Evolutionary conservation across 2,797 vertebrate genomes (phyloP).

Genomic region (Schizopygopsis malacanthus): DNA sequence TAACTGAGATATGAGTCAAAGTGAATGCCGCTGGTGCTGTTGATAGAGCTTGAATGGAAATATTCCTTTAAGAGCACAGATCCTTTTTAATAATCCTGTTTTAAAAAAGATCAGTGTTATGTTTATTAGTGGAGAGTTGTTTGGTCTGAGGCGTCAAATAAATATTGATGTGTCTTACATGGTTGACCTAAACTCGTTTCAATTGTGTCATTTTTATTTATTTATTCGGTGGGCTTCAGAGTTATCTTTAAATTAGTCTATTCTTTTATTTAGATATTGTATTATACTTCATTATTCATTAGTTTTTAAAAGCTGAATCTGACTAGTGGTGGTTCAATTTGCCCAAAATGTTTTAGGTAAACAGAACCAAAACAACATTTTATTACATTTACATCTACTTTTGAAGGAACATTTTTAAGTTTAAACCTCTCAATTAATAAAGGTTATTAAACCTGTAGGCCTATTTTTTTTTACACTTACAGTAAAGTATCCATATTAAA

Average conservation of each 20-base stretch:
- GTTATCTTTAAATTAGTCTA: background rate
- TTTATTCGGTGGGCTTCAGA: background rate
- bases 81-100: slow-evolving; percentile 14
- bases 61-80: slow-evolving; percentile 9
- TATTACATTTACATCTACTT: background rate
- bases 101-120: background rate
- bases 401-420: background rate
- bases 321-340: background rate
- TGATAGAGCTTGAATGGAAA: background rate
- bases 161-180: slow-evolving; percentile 16
- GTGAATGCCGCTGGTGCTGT: background rate
- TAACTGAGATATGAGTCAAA: background rate
- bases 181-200: background rate
- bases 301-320: background rate
- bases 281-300: slow-evolving; percentile 1
- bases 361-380: background rate
- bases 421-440: background rate
- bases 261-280: background rate
- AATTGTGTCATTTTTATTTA: background rate
- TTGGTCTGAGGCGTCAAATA: slow-evolving; percentile 18
- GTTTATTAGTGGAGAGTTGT: slow-evolving; percentile 5
- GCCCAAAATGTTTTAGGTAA: background rate
- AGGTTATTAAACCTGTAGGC: too few species aligned
- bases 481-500: background rate
- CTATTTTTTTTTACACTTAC: too few species aligned